Percentiles rank a stretch among this genome's conserved stretches.
Evolutionary conservation across 1,140 invertebrate genomes (phyloP).

Genomic region (Nasonia giraulti): DNA sequence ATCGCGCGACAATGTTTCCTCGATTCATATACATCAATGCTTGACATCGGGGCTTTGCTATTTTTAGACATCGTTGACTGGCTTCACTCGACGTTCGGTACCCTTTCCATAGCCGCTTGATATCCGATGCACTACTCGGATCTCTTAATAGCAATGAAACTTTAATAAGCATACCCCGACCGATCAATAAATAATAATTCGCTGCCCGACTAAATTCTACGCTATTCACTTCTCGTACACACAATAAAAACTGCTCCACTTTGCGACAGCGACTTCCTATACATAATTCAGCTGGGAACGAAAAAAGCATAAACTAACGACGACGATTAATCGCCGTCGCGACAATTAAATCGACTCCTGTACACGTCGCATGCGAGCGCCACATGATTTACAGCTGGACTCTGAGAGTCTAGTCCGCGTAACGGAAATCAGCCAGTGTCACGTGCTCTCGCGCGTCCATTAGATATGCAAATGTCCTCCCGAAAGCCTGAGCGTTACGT

Average conservation of each 20-base stretch:
- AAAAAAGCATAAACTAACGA: not conserved
- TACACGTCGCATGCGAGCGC: not conserved
- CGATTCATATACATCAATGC: not conserved
- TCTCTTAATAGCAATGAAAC: not conserved
- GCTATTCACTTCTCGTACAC: not conserved
- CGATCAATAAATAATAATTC: not conserved
- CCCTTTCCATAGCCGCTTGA: not conserved
- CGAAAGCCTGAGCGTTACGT: constrained; percentile 55
- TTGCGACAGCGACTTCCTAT: not conserved
- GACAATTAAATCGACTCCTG: not conserved
- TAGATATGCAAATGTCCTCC: constrained; percentile 41
- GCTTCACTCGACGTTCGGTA: not conserved
- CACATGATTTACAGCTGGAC: not conserved
- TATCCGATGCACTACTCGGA: not conserved
- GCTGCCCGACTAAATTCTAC: not conserved
- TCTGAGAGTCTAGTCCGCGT: not conserved
- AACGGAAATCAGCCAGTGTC: constrained; percentile 27
- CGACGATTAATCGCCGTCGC: not conserved
- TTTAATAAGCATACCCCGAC: not conserved
- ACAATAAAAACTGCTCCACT: not conserved
- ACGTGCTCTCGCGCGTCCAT: constrained; percentile 37
- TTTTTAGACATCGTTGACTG: not conserved
- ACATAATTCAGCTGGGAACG: not conserved
- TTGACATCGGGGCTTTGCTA: not conserved
- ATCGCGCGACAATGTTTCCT: not conserved